Base-by-base conservation (phyloP, 2,888 invertebrate genomes). In the Drosophila fulvimacula region DNA sequence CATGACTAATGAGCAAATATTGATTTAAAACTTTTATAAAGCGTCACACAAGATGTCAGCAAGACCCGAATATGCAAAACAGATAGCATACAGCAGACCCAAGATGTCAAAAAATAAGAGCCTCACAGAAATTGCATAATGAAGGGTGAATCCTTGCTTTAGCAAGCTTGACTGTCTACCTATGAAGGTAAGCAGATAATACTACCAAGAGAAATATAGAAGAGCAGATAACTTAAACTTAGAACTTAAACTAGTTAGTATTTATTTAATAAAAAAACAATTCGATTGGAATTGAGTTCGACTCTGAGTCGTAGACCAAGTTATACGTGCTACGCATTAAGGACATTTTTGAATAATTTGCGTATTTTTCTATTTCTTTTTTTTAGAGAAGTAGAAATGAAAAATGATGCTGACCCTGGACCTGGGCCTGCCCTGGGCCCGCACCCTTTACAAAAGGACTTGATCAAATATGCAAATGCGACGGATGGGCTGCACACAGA, bases 401-500 rank as follows among this genome's bases (percentile, higher is more conserved):
- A 84, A 84, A 89, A 85, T 88, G 74, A 89, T 77, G 85, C 80
- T 87, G 81, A 72, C 75, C 73, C 76, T 67, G 71, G 48, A 7
- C 73, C 27, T 30, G 27, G 27, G 27, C 27, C 27, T 30, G 27
- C 7, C 27, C 73, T 64, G 70, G 48, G 17, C 48, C 30, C 53
- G 67, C 75, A 75, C 87, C 89, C 87, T 68, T 83, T 48, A 76
- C 59, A 70, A 69, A 67, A 52, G 75, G 57, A 65, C 69, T 73
- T 73, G 86, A 89, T 89, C 86, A 83, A 77, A 79, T 89, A 89
- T 90, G 90, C 90, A 90, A 89, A 89, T 90, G 69, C 39, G 66
- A 42, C 56, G 56, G 55, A 38, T 57, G 56, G 55, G 62, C 58
- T 60, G 69, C 65, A 64, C 46, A 76, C 42, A 76, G 65, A 74